Conservation (phyloP, 2,113 vertebrate genomes). For the Larimichthys crocea region DNA sequence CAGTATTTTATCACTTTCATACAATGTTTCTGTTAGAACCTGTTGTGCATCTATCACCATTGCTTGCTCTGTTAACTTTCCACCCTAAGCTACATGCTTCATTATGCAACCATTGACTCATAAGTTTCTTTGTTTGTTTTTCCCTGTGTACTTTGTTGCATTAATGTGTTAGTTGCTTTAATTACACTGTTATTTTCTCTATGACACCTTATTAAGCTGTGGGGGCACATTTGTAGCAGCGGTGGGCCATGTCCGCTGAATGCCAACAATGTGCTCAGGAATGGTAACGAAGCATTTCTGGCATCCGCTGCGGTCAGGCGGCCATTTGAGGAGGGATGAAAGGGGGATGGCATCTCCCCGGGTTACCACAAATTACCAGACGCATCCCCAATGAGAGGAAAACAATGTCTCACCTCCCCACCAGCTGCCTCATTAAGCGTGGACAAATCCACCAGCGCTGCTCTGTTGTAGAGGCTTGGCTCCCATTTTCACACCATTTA, state of each 20-base stretch:
- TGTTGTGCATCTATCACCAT: not conserved
- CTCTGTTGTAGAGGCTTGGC: constrained; percentile 26
- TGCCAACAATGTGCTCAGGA: constrained; percentile 46
- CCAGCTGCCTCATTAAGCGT: constrained; percentile 64
- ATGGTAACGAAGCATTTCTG: constrained; percentile 39
- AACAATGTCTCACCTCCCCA: constrained; percentile 54
- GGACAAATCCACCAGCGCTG: constrained; percentile 48
- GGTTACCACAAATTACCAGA: constrained; percentile 56
- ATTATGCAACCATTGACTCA: not conserved
- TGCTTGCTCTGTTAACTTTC: not conserved
- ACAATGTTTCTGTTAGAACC: too few relatives aligned
- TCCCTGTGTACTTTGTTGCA: not conserved
- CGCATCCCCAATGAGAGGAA: constrained; percentile 52
- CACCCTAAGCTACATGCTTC: not conserved
- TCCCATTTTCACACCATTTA: constrained; percentile 46
- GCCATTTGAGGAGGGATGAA: constrained; percentile 62
- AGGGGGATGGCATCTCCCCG: constrained; percentile 54
- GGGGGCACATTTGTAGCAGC: constrained; percentile 25
- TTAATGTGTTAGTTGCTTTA: constrained; percentile 31
- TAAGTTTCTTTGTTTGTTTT: not conserved
- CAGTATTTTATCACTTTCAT: not conserved
- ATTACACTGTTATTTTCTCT: constrained; percentile 25
- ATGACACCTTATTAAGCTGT: constrained; percentile 25
- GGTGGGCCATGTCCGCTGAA: constrained; percentile 24
- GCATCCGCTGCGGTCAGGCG: constrained; percentile 41